Base-by-base conservation (phyloP, 1,140 invertebrate genomes). In the Dermatophagoides farinae region DNA sequence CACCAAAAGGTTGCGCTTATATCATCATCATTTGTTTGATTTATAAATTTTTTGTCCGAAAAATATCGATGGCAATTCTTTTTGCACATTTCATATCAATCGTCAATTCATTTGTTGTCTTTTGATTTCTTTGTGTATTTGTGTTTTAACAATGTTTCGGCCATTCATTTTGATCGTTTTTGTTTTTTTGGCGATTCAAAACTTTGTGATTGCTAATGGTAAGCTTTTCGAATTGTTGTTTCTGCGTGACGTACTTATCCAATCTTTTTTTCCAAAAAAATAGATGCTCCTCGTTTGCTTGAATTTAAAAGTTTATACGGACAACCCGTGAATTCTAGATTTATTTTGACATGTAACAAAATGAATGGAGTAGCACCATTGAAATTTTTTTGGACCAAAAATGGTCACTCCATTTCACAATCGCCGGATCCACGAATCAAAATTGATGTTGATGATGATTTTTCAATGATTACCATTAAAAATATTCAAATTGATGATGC, bases 401-500 rank as follows among this genome's bases (percentile, higher is more conserved):
- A 23, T 31, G 20, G 50, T n/a, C 20, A 16, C 12, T 12, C 14
- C 25, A 52, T 52, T 23, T 20, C 20, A 20, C 14, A 52, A 22
- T 4, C 25, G 6, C 8, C 31, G 6, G 61, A 60, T 38, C 41
- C 53, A 18, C 38, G 6, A 41, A 37, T 55, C 14, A 1, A 20
- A 2, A 44, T 41, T 11, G 51, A 25, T 14, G 2, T 4, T 52
- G 50, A 52, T 9, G 50, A 52, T 25, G 50, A 52, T 16, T 1
- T 4, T 16, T 14, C 14, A 4, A 5, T 18, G 1, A 8, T 14
- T 5, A 38, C 12, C 5, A 37, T 55, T 31, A 8, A 43, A 1
- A 39, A 20, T 55, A 1, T 55, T n/a, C 6, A 55, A 4, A 5
- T 69, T 6, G 62, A 65, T 23, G 74, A 76, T 65, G 68, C 71